Evolutionary conservation across 2,888 invertebrate species (phyloP), one percentile per base, ranked within the genome.

Genomic region (Andricus curvator): DNA sequence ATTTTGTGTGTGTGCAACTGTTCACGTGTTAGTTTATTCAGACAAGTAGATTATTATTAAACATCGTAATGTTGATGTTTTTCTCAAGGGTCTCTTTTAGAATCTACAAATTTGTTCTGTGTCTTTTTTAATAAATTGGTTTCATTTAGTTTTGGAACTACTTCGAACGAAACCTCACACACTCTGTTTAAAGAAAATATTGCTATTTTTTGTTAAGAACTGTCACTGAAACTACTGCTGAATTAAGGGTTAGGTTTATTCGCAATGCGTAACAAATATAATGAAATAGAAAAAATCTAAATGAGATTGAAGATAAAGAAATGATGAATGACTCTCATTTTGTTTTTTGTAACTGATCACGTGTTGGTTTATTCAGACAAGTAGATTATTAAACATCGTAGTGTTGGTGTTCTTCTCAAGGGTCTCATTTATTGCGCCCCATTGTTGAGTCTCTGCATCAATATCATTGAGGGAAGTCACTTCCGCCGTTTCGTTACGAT

Each of bases 381-480:
- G 56, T n/a, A 56, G 74, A 56, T 74, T 74, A 74, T 74, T 48
- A 48, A 56, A 74, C 56, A 41, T 22, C 41, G 48, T 44, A n/a
- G 66, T 78, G 64, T 37, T 56, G 8, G 60, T 29, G 51, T 56
- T 66, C 66, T 66, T 66, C 83, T 81, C 76, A 76, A 44, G 65
- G 80, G 82, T 82, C 82, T 80, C 70, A 81, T 80, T 82, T 83
- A 82, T 78, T 76, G 74, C 77, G 78, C 80, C 81, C 78, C 81
- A 82, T 79, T 56, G 79, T 81, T 81, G 64, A 82, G 78, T 81
- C 79, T 81, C 80, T 82, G 84, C 81, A 33, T 74, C 74, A 74
- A 60, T 81, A 81, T 81, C 79, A 79, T 84, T 84, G 77, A 80
- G 82, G 81, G 82, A 83, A 81, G 80, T 81, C 79, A 76, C 81